Conservation (phyloP, 2,113 vertebrate genomes). For the Copsychus sechellarum region DNA sequence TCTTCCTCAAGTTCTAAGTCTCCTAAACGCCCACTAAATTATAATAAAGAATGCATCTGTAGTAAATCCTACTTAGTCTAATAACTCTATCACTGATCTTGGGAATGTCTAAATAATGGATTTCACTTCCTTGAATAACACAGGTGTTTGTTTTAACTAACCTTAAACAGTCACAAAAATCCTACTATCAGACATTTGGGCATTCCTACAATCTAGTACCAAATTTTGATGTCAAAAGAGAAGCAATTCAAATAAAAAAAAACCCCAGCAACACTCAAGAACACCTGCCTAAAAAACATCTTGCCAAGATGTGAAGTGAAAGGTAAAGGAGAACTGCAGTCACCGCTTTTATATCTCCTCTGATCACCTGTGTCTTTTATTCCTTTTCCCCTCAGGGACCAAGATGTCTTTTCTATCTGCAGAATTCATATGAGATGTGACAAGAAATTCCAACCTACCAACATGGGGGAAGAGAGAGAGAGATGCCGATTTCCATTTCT, state of each 20-base stretch:
- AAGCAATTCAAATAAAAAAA: not conserved
- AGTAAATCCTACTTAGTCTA: not conserved
- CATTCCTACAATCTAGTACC: not conserved
- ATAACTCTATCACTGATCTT: not conserved
- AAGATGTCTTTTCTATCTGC: not conserved
- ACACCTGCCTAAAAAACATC: accelerated
- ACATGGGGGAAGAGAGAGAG: not conserved
- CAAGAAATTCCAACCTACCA: not conserved
- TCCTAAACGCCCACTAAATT: not conserved
- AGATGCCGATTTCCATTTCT: not conserved
- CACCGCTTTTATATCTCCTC: not conserved
- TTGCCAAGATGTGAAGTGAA: not conserved
- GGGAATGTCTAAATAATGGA: not conserved
- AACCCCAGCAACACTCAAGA: not conserved
- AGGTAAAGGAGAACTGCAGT: not conserved
- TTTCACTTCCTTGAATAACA: not conserved
- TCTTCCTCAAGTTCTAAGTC: not conserved
- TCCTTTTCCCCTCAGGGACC: not conserved
- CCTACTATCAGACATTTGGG: not conserved
- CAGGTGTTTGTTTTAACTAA: not conserved
- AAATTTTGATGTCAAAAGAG: not conserved
- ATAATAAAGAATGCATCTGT: not conserved
- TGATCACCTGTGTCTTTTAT: not conserved
- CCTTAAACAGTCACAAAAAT: not conserved
- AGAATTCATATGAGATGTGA: not conserved